A percentile compares a stretch with the other conserved stretches of the same genome.
Conservation (phyloP, 2,888 invertebrate species). For the Lathronympha strigana region DNA sequence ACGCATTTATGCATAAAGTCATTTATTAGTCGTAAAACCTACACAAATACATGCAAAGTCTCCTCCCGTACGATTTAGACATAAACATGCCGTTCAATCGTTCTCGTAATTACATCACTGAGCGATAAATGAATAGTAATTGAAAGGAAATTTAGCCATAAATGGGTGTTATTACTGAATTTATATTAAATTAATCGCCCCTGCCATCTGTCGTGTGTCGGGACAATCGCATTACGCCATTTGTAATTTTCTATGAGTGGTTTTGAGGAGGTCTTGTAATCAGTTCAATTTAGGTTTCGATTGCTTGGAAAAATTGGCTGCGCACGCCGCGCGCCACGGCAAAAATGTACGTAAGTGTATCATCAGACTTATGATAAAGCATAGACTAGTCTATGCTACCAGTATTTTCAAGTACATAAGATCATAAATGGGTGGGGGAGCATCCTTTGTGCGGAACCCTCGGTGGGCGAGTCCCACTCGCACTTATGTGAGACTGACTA, state of each 20-base stretch:
- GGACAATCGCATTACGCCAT: conserved; percentile 53
- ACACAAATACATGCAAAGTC: conserved; percentile 3
- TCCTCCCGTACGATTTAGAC: conserved; percentile 22
- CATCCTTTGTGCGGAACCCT: too few species aligned
- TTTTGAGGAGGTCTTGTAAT: conserved; percentile 28
- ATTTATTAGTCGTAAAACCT: neutral
- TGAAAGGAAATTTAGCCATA: conserved; percentile 84
- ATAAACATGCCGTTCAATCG: conserved; percentile 30
- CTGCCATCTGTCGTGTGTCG: conserved; percentile 74
- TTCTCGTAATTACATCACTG: conserved; percentile 72
- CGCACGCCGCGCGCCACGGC: neutral
- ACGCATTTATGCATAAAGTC: neutral
- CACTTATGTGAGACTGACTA: too few species aligned
- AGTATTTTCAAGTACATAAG: too few species aligned
- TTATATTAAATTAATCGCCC: conserved; percentile 82
- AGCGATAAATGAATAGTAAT: conserved; percentile 82
- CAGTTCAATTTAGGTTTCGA: conserved; percentile 23
- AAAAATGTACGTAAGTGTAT: neutral
- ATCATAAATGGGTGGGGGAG: too few species aligned
- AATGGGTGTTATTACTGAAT: conserved; percentile 83
- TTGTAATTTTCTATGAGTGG: conserved; percentile 46
- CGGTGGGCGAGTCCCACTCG: too few species aligned
- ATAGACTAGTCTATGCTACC: too few species aligned
- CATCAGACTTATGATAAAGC: too few species aligned
- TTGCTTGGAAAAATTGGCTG: conserved; percentile 7